Evolutionary conservation across 2,888 invertebrate genomes (phyloP).

Genomic region (Beris chalybata): DNA sequence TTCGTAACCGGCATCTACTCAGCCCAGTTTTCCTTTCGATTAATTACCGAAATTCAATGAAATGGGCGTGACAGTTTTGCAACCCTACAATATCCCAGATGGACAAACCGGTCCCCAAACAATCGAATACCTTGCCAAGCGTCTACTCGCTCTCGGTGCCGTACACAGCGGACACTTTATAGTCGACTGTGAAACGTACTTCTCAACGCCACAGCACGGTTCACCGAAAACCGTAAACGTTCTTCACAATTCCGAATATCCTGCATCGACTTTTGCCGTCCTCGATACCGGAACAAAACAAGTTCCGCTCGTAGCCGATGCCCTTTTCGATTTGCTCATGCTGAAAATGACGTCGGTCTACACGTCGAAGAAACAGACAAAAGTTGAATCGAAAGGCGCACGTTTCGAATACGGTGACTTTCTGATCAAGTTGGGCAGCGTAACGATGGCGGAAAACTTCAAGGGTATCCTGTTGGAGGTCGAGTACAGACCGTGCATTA

Average conservation of each 20-base stretch:
- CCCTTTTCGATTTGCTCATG: constrained; percentile 87
- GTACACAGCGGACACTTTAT: constrained; percentile 85
- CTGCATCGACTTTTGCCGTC: constrained; percentile 90
- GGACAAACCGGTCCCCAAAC: constrained; percentile 89
- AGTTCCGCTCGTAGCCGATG: constrained; percentile 87
- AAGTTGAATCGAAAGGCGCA: constrained; percentile 87
- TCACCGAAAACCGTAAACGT: constrained; percentile 84
- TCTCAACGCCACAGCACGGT: constrained; percentile 69
- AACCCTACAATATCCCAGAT: constrained; percentile 81
- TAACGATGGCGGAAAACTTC: constrained; percentile 89
- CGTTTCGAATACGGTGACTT: constrained; percentile 89
- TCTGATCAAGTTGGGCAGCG: constrained; percentile 88
- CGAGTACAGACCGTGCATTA: constrained; percentile 88
- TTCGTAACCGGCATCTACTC: too few species aligned
- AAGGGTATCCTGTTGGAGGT: constrained; percentile 93
- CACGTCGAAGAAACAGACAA: constrained; percentile 85
- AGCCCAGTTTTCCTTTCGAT: too few species aligned
- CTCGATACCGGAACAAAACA: constrained; percentile 85
- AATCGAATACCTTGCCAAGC: constrained; percentile 83
- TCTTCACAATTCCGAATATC: constrained; percentile 94
- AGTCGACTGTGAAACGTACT: constrained; percentile 94
- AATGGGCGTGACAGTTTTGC: constrained; percentile 26
- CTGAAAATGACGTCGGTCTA: constrained; percentile 86
- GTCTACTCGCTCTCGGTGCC: constrained; percentile 84
- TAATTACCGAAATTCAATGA: too few species aligned